Base-by-base conservation (phyloP, 2,888 invertebrate genomes). In the Drosophila ezoana region DNA sequence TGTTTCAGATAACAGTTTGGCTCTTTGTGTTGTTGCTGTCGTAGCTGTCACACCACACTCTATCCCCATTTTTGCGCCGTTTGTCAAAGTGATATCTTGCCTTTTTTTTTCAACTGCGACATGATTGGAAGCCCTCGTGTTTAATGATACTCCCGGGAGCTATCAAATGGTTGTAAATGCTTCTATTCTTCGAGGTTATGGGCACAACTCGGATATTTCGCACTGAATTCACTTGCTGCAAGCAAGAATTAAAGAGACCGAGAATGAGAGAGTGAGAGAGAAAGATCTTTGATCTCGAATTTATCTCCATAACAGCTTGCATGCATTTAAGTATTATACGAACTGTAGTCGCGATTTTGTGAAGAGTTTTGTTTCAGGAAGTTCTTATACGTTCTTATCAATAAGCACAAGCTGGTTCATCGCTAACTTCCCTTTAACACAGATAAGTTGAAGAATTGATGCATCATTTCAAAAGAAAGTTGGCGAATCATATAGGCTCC, bases 1-100 rank as follows among this genome's bases (percentile, higher is more conserved):
- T 70, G 63, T 75, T 63, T 54, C 28, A 54, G 81, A 81, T 81
- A 81, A 86, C 67, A 81, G 73, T 66, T 72, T 72, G 72, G 66
- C 83, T 60, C 53, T 72, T 65, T 62, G 64, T 71, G 72, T 58
- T 54, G 41, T 48, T 43, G 43, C 44, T 53, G 52, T 45, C n/a
- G 40, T 32, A 28, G 40, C 47, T 72, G 60, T 62, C 57, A 69
- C 41, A 45, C 54, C 41, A 53, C n/a, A 56, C 60, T 72, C 37
- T 43, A 59, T 58, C 53, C 41, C 45, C 14, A 53, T 44, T 66
- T 65, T 61, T 53, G 38, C 62, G 62, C 45, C 73, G 75, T 56
- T 59, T 69, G 62, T 57, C 59, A 73, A 64, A 70, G 41, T 48
- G 37, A 60, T 76, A 76, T 73, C 76, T 9, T n/a, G 23, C 47